phyloP scores from a whole-genome alignment of 2,113 vertebrate species.

The Lasiurus borealis region DNA sequence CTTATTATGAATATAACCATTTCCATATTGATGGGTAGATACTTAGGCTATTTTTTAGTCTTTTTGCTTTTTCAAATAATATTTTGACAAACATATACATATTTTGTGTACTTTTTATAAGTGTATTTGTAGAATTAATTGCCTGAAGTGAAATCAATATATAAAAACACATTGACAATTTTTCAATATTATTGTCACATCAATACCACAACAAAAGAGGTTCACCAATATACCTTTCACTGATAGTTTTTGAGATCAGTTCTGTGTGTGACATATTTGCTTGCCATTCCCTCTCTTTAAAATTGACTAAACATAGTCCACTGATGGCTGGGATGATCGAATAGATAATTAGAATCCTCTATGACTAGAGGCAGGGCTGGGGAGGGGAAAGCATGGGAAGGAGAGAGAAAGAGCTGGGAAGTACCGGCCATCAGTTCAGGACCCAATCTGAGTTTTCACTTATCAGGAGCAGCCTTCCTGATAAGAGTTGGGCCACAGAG shows the following conservation, averaged over 20 bases:
- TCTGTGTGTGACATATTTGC: not conserved
- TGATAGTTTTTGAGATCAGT: not conserved
- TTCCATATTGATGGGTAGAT: not conserved
- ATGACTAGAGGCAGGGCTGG: not conserved
- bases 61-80: constrained; percentile 57
- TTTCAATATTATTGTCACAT: constrained; percentile 7
- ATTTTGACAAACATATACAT: not conserved
- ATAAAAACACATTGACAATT: constrained; percentile 20
- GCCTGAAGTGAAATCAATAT: not conserved
- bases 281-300: not conserved
- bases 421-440: not conserved
- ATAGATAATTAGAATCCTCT: not conserved
- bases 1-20: not conserved
- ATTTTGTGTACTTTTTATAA: constrained; percentile 36
- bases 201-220: not conserved
- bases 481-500: not conserved
- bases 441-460: not conserved
- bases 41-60: constrained; percentile 16
- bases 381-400: not conserved
- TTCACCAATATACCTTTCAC: not conserved
- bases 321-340: not conserved
- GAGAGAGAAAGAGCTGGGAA: not conserved
- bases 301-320: not conserved
- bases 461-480: not conserved
- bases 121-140: constrained; percentile 35